Evolutionary conservation across 2,797 vertebrate genomes (phyloP).

Genomic region (Steatocranus sp.): DNA sequence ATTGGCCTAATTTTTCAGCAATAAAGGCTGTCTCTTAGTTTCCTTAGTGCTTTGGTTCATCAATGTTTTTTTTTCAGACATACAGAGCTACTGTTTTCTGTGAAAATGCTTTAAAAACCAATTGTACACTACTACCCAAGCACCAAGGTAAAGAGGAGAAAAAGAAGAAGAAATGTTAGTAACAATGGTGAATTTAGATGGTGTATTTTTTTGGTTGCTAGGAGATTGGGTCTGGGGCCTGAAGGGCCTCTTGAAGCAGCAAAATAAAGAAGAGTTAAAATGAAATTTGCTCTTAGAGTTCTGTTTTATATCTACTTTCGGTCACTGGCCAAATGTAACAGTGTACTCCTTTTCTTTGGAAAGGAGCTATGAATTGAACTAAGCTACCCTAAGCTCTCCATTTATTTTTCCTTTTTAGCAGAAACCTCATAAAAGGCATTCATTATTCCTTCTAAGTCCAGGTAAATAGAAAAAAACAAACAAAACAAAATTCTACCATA

Average conservation of each 20-base stretch:
- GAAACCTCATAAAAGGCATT: background rate
- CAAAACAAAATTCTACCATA: background rate
- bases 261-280: background rate
- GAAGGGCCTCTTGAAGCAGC: background rate
- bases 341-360: background rate
- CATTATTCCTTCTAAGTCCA: background rate
- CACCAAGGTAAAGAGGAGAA: background rate
- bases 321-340: background rate
- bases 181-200: background rate
- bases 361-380: background rate
- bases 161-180: background rate
- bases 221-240: background rate
- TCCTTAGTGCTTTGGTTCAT: background rate
- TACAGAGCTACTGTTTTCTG: background rate
- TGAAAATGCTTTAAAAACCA: background rate
- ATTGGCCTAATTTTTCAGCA: background rate
- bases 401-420: background rate
- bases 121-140: background rate
- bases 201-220: background rate
- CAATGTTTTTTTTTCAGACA: fast-evolving
- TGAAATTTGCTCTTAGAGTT: background rate
- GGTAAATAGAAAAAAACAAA: background rate
- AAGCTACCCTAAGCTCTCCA: background rate
- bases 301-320: background rate
- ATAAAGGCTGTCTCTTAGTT: background rate